Percentiles rank a stretch among this genome's conserved stretches.
phyloP scores from a whole-genome alignment of 2,797 vertebrate genomes.

The Siniperca obscura region DNA sequence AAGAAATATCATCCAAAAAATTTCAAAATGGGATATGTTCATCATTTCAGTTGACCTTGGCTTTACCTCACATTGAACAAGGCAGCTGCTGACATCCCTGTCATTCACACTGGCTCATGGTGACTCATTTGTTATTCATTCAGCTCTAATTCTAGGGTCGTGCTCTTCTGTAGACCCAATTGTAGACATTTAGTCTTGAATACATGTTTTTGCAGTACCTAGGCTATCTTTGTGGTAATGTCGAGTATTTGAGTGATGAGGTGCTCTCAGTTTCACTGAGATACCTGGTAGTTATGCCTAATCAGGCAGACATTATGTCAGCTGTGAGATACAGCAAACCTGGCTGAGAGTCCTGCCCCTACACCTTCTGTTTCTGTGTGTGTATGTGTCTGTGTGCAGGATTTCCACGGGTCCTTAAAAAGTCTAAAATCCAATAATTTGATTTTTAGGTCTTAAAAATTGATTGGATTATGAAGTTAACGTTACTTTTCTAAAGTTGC shows the following conservation, averaged over 20 bases:
- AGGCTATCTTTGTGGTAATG: slow-evolving; percentile 23
- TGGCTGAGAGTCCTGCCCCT: not conserved
- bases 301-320: slow-evolving; percentile 18
- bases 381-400: not conserved
- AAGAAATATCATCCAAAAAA: not conserved
- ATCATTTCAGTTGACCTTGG: not conserved
- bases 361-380: not conserved
- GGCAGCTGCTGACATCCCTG: slow-evolving; percentile 31
- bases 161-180: not conserved
- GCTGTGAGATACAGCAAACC: not conserved
- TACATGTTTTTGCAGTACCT: slow-evolving; percentile 49
- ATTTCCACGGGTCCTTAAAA: too few species aligned
- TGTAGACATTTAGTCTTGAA: slow-evolving; percentile 45
- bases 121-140: slow-evolving; percentile 59
- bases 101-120: not conserved
- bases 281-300: slow-evolving; percentile 49
- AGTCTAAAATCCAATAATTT: too few species aligned
- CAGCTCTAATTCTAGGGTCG: slow-evolving; percentile 40
- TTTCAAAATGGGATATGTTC: not conserved
- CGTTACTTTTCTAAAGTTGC: too few species aligned
- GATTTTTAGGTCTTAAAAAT: too few species aligned
- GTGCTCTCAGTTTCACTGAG: slow-evolving; percentile 37
- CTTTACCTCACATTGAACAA: not conserved
- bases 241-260: slow-evolving; percentile 50
- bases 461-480: too few species aligned